Conservation (phyloP, 2,113 vertebrate genomes). For the Xenopus borealis region DNA sequence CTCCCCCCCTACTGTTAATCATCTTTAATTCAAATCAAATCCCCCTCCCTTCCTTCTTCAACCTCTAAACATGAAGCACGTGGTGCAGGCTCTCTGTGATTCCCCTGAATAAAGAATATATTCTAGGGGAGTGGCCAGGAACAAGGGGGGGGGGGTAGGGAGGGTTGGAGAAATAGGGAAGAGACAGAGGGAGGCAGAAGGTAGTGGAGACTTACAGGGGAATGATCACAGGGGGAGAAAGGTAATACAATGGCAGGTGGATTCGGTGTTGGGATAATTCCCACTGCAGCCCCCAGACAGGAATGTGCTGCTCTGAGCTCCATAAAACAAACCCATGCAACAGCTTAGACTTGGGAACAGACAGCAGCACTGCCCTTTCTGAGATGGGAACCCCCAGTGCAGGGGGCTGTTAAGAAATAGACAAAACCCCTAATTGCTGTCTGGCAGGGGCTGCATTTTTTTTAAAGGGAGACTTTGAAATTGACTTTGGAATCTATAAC, state of each 20-base stretch:
- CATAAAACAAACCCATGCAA: not conserved
- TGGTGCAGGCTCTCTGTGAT: slow-evolving; percentile 29
- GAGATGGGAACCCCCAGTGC: not conserved
- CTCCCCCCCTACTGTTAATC: not conserved
- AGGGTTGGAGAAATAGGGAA: not conserved
- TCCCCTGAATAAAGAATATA: slow-evolving; percentile 3
- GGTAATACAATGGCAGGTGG: not conserved
- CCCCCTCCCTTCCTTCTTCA: not conserved
- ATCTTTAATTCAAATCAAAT: slow-evolving; percentile 25
- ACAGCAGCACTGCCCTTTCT: not conserved
- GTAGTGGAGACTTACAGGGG: slow-evolving; percentile 12
- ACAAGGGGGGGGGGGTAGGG: slow-evolving; percentile 19
- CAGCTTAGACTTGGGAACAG: not conserved
- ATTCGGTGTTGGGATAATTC: not conserved
- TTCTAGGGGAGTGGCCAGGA: slow-evolving; percentile 26
- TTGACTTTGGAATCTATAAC: no score
- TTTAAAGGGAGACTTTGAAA: no score
- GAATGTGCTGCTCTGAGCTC: not conserved
- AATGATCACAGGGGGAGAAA: slow-evolving; percentile 10
- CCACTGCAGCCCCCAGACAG: not conserved
- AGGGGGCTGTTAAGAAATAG: slow-evolving; percentile 25
- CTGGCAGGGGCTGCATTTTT: slow-evolving; percentile 16
- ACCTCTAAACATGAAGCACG: slow-evolving; percentile 23
- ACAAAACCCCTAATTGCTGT: slow-evolving; percentile 44
- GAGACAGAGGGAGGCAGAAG: slow-evolving; percentile 40